These are phyloP conservation scores for Ophioninae sp. DNA, from an alignment of 2,888 invertebrate genomes.

Conservation along the genomic window DNA sequence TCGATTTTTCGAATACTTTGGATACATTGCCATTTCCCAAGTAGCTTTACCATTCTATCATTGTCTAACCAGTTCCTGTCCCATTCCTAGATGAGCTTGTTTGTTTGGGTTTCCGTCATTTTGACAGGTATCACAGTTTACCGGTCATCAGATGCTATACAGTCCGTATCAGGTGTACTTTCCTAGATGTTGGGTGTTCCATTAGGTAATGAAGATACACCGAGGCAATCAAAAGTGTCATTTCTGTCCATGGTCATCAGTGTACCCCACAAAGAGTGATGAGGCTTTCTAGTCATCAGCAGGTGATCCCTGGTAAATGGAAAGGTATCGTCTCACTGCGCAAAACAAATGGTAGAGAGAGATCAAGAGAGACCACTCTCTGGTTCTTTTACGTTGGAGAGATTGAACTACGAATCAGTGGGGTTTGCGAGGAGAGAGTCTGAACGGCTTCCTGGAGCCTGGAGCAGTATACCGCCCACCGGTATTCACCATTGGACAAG, in stretches of 20 bases:
- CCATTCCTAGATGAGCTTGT: too few relatives aligned
- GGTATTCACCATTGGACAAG: slow-evolving; percentile 41
- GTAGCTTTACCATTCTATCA: too few relatives aligned
- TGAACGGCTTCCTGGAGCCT: slow-evolving; percentile 58
- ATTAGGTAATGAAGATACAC: too few relatives aligned
- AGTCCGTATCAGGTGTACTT: too few relatives aligned
- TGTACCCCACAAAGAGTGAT: background rate
- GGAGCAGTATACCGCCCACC: slow-evolving; percentile 63
- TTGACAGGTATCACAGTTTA: too few relatives aligned
- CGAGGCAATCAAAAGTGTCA: background rate
- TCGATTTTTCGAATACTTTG: too few relatives aligned
- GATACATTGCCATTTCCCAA: too few relatives aligned
- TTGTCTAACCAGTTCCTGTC: too few relatives aligned
- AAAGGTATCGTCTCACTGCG: slow-evolving; percentile 11
- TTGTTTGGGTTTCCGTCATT: too few relatives aligned
- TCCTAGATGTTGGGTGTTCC: too few relatives aligned
- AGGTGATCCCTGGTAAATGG: slow-evolving; percentile 38
- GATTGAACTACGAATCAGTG: slow-evolving; percentile 56
- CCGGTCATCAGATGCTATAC: too few relatives aligned
- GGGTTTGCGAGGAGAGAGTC: slow-evolving; percentile 43
- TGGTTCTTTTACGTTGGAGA: background rate
- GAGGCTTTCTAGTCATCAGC: slow-evolving; percentile 10
- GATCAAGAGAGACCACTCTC: background rate
- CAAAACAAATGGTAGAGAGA: slow-evolving; percentile 35
- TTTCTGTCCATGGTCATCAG: background rate